Percentiles rank a stretch among this genome's conserved stretches.
Evolutionary conservation across 2,888 invertebrate species (phyloP).

Genomic region (Dasysyrphus tricinctus): DNA sequence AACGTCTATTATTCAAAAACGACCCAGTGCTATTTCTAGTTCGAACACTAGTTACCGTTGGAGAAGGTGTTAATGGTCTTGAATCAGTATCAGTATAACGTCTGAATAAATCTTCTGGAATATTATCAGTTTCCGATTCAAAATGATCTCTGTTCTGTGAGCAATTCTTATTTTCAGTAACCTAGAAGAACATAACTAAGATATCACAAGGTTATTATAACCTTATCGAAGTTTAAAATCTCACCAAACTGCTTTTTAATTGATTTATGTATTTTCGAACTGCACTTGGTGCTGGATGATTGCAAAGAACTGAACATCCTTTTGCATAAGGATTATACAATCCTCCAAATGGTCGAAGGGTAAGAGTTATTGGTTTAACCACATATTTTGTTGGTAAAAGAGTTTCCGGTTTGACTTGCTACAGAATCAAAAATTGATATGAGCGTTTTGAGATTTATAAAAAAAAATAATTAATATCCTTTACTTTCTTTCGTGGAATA

Average conservation of each 20-base stretch:
- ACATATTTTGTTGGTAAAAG: conserved; percentile 83
- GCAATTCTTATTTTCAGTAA: conserved; percentile 37
- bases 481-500: conserved; percentile 60
- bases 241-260: conserved; percentile 89
- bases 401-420: conserved; percentile 75
- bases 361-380: conserved; percentile 88
- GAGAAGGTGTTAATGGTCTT: conserved; percentile 91
- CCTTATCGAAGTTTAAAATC: neutral
- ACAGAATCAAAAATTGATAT: conserved; percentile 41
- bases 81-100: conserved; percentile 94
- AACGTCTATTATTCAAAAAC: conserved; percentile 84
- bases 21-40: conserved; percentile 87
- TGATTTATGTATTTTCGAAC: conserved; percentile 89
- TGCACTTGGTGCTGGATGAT: conserved; percentile 91
- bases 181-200: neutral
- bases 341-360: conserved; percentile 91
- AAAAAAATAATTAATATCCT: conserved; percentile 68
- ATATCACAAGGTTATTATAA: neutral
- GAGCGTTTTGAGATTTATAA: neutral
- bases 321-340: conserved; percentile 92
- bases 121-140: conserved; percentile 84
- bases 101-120: conserved; percentile 90
- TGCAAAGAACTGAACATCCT: conserved; percentile 92
- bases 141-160: conserved; percentile 28
- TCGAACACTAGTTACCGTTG: conserved; percentile 89